Evolutionary conservation across 2,888 invertebrate species (phyloP), one percentile per base, ranked within the genome.

Genomic region (Cacoxenus indagator): DNA sequence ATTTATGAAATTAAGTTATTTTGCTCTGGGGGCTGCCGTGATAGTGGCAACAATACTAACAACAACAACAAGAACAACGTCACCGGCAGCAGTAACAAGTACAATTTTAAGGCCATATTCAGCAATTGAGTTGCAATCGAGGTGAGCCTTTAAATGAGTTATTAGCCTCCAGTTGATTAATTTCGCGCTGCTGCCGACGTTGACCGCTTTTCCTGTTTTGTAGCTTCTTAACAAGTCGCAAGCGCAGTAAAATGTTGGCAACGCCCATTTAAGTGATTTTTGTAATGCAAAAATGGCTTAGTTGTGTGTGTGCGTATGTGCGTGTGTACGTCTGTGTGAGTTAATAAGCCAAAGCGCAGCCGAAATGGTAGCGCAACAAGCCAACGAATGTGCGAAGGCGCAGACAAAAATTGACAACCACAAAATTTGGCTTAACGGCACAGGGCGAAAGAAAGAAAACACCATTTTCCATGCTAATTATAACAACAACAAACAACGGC

Each of bases 1-100:
- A 86, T 85, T 86, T 84, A 81, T 84, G 79, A 86, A 84, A 85
- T 85, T 81, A 85, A 85, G 86, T 86, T 85, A 85, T 85, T 85
- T 85, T 81, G 81, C 85, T 81, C 84, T 78, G 84, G 82, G 84
- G 83, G 77, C 72, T 31, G 55, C 27, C 37, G 57, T 51, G 67
- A 72, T 67, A 67, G 37, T 45, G 62, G 67, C 61, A 64, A 46
- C 65, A 31, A 64, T 27, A 59, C 29, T 59, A 51, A 59, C 64
- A 48, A 64, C 54, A 70, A 54, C 72, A 69, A 54, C 75, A 62
- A 69, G 71, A 68, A 48, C 69, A 69, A 67, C 75, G 74, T 55
- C 45, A 37, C 43, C 45, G 17, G 26, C 55, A 45, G 4, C 11
- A 6, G 64, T 72, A 68, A 29, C 65, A 65, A 29, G 55, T 64